phyloP scores from a whole-genome alignment of 2,888 invertebrate genomes.

The Agonopterix alstromeriana region DNA sequence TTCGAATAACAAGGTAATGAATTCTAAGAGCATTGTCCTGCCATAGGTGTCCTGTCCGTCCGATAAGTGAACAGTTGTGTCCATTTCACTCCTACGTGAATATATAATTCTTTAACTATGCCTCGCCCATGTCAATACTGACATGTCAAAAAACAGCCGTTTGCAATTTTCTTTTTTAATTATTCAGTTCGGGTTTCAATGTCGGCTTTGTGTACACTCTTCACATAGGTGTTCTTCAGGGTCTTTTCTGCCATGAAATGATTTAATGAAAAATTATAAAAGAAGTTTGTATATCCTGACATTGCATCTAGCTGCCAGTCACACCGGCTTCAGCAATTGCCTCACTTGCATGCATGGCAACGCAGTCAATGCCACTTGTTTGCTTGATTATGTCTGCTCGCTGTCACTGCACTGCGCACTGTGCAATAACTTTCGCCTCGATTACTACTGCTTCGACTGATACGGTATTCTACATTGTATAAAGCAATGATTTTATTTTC shows the following conservation, averaged over 20 bases:
- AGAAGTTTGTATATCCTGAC: not conserved
- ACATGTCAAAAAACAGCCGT: too few species aligned
- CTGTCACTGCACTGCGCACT: constrained; percentile 10
- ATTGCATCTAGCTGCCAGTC: constrained; percentile 2
- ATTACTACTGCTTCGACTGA: constrained; percentile 6
- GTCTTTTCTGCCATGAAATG: too few species aligned
- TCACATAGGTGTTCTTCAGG: too few species aligned
- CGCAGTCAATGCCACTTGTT: constrained; percentile 28
- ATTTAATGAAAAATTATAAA: too few species aligned
- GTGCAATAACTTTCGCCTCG: constrained; percentile 34
- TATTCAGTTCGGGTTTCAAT: too few species aligned
- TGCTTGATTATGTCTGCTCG: constrained; percentile 1
- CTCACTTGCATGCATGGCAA: constrained; percentile 10
- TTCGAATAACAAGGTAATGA: constrained; percentile 35
- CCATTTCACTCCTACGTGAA: constrained; percentile 19
- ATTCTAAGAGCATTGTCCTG: constrained; percentile 52
- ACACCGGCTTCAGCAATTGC: constrained; percentile 18
- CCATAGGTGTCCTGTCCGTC: constrained; percentile 17
- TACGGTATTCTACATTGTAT: not conserved
- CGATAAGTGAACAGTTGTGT: constrained; percentile 24
- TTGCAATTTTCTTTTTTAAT: too few species aligned
- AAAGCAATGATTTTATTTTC: not conserved
- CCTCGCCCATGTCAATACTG: too few species aligned
- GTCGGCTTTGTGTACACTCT: too few species aligned
- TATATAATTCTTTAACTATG: too few species aligned